These are phyloP conservation scores for Microplitis deprimator DNA, from an alignment of 2,888 invertebrate genomes.

Conservation along the genomic window DNA sequence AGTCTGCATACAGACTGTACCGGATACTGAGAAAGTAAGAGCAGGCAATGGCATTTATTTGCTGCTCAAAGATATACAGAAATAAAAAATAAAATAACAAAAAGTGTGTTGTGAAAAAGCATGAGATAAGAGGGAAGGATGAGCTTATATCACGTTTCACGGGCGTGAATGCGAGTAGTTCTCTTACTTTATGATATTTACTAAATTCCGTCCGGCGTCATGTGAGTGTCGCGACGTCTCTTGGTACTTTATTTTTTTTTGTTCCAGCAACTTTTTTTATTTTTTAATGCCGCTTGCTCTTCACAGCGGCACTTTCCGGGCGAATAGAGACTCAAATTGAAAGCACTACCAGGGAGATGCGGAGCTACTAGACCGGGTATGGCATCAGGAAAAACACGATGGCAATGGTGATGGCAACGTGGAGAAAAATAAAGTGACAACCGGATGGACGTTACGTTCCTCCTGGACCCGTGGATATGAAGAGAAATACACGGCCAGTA, in stretches of 20 bases:
- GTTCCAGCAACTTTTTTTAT: background rate
- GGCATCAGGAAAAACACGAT: constrained; percentile 20
- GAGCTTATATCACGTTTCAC: constrained; percentile 60
- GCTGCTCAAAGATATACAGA: constrained; percentile 49
- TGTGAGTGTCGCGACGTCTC: constrained; percentile 32
- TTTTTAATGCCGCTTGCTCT: constrained; percentile 15
- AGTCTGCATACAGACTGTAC: constrained; percentile 44
- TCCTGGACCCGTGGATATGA: constrained; percentile 30
- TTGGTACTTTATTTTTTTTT: constrained; percentile 21
- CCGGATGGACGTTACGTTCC: constrained; percentile 48
- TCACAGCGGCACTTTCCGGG: constrained; percentile 26
- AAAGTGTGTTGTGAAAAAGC: constrained; percentile 45
- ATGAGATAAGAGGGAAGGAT: constrained; percentile 44
- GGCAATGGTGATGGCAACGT: constrained; percentile 9
- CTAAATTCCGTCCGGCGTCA: constrained; percentile 46
- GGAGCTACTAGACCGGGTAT: background rate
- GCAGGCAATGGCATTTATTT: constrained; percentile 60
- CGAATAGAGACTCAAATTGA: constrained; percentile 40
- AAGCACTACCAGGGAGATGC: constrained; percentile 15
- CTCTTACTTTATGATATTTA: constrained; percentile 51
- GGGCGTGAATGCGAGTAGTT: constrained; percentile 46
- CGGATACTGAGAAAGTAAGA: constrained; percentile 55
- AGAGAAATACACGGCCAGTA: constrained; percentile 22
- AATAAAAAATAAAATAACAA: constrained; percentile 44
- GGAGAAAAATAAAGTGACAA: constrained; percentile 48